Base-by-base conservation (phyloP, 1,140 invertebrate genomes). In the Sminthurinus signatus region DNA sequence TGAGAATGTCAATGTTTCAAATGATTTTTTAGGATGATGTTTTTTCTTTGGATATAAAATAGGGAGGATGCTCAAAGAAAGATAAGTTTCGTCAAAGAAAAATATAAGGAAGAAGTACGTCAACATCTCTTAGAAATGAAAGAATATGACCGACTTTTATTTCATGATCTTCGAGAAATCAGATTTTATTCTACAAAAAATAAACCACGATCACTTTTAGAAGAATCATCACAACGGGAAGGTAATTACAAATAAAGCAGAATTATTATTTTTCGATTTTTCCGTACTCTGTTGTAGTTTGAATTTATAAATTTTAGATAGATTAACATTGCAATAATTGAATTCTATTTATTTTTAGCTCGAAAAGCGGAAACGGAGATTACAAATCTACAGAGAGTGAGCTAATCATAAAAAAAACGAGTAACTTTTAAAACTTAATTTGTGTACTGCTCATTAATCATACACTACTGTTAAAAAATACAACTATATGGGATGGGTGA, bases 91-190 rank as follows among this genome's bases (percentile, higher is more conserved):
- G 39, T 56, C 8, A 56, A 56, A 27, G 54, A 56, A 31, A 56
- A 56, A 23, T 56, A 56, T 31, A 56, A 56, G 21, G 54, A 56
- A 12, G 54, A 56, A 21, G 54, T 56, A 4, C 54, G 54, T 21
- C 31, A 56, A 23, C 54, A 56, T 27, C 14, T 56, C 3, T 39
- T 56, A 12, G 31, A 56, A 39, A 56, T 56, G 29, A 56, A 56
- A 21, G 54, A 56, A 21, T 56, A 56, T 56, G 54, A 56, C 21
- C 54, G 54, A 19, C 54, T 56, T 4, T 39, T 56, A 12, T 56
- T 56, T 21, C 54, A 56, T 21, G 32, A 56, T 23, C 25, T 56
- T n/a, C 15, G 54, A 21, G 54, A 56, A 25, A 36, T 56, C 4
- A 27, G 31, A 3, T 56, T 56, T 25, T 56, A 56, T 21, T 56